Percentiles rank a stretch among this genome's conserved stretches.
These are phyloP conservation scores for Pogoniulus pusillus DNA, from an alignment of 2,797 vertebrate genomes.

Conservation along the genomic window DNA sequence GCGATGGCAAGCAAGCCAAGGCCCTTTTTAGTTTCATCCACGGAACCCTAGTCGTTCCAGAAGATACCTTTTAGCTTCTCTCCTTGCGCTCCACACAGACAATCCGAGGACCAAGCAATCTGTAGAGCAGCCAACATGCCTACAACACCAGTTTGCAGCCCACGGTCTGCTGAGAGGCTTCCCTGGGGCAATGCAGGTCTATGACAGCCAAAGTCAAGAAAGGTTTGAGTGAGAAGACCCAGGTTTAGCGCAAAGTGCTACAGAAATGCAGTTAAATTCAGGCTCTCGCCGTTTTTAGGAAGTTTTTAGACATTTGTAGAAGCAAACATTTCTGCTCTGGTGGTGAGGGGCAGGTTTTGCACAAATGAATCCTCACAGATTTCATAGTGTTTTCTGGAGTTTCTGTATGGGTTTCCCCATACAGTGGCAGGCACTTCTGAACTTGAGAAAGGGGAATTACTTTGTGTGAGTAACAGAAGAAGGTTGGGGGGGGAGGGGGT, in stretches of 20 bases:
- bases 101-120: background rate
- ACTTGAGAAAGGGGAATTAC: background rate
- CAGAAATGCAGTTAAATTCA: background rate
- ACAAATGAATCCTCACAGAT: background rate
- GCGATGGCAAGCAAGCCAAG: background rate
- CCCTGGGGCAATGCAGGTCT: background rate
- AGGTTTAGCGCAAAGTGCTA: background rate
- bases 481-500: too few relatives aligned
- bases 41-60: background rate
- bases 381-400: background rate
- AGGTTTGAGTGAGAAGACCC: background rate
- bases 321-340: background rate
- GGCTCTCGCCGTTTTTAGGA: background rate
- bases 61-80: background rate
- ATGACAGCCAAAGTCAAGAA: background rate
- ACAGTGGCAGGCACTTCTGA: background rate
- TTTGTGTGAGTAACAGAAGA: background rate
- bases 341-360: background rate
- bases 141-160: background rate
- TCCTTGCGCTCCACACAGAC: background rate
- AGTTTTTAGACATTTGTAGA: background rate
- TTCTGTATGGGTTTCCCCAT: background rate
- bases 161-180: background rate
- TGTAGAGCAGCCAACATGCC: background rate
- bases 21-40: background rate